Base-by-base conservation (phyloP, 1,140 invertebrate genomes). In the Subanguina moxae region DNA sequence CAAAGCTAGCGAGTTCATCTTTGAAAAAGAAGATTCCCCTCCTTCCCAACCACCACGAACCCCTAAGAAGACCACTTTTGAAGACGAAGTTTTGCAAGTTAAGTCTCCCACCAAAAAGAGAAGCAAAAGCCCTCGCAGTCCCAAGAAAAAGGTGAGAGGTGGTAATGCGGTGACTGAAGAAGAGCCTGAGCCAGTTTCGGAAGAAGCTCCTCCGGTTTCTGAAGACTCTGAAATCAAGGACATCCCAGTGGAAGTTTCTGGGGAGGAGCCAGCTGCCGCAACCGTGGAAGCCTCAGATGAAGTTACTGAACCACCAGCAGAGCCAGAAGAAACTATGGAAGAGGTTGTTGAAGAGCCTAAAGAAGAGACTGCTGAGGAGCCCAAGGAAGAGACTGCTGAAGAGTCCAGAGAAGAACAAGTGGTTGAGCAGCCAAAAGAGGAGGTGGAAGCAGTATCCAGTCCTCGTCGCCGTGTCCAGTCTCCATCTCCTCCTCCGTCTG, bases 401-500 rank as follows among this genome's bases (percentile, higher is more conserved):
- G 68, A 38, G 32, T 1, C 28, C 19, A 19, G 17, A 15, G 65
- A 64, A 57, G 67, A 46, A 28, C n/a, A n/a, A n/a, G 59, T 46
- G 7, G 56, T 69, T 27, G 42, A 58, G n/a, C 28, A 59, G 45
- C 28, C 65, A 13, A 32, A 58, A 45, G 59, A 71, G 11, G 71
- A 66, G 0, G 32, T 57, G 9, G 56, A 63, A 61, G 45, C 42
- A 19, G 23, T 46, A 1, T 30, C 75, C 9, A 52, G 27, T 17
- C 58, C 75, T 30, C 70, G 45, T 0, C 57, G 58, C 45, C 67
- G 66, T n/a, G 64, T 45, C 25, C 67, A 68, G 11, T 82, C 80
- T 8, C 75, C 80, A 8, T 80, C 80, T 28, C 79, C 79, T 21
- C 70, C 78, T n/a, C 66, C 70, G 25, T 65, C 68, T 32, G 62